These are phyloP conservation scores for Podiceps cristatus DNA, from an alignment of 2,113 vertebrate genomes.

Conservation along the genomic window DNA sequence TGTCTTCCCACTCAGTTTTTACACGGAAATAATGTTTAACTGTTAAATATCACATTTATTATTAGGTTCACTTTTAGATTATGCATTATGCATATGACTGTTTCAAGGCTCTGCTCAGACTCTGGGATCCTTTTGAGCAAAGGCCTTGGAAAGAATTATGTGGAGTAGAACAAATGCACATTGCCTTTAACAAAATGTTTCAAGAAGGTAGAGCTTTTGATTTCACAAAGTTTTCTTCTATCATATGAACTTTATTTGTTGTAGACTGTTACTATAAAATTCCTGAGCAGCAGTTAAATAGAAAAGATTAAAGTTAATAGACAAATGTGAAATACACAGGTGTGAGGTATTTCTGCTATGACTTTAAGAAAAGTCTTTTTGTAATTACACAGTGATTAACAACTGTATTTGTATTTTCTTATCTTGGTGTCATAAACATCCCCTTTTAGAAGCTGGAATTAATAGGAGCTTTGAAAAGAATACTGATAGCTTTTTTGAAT, in stretches of 20 bases:
- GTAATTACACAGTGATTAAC: slow-evolving; percentile 64
- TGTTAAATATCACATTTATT: not conserved
- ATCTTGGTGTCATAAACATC: slow-evolving; percentile 58
- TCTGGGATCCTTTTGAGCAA: not conserved
- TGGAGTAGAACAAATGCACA: not conserved
- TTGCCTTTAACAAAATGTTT: not conserved
- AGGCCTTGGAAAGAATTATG: not conserved
- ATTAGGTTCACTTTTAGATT: not conserved
- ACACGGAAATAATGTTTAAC: not conserved
- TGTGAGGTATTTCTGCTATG: not conserved
- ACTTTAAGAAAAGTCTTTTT: slow-evolving; percentile 38
- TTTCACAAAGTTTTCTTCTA: not conserved
- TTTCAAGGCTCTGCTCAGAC: not conserved
- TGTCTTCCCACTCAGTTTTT: not conserved
- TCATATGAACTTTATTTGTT: not conserved
- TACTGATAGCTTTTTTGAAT: slow-evolving; percentile 45
- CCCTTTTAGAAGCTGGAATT: slow-evolving; percentile 61
- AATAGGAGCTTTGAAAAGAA: slow-evolving; percentile 58
- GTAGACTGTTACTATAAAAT: not conserved
- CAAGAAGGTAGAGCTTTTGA: not conserved
- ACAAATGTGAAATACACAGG: not conserved
- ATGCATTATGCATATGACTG: not conserved
- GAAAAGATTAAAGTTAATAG: not conserved
- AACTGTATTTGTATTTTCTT: slow-evolving; percentile 62
- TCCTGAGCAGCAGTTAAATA: slow-evolving; percentile 2